phyloP scores from a whole-genome alignment of 2,113 vertebrate genomes.

The Rhea pennata region DNA sequence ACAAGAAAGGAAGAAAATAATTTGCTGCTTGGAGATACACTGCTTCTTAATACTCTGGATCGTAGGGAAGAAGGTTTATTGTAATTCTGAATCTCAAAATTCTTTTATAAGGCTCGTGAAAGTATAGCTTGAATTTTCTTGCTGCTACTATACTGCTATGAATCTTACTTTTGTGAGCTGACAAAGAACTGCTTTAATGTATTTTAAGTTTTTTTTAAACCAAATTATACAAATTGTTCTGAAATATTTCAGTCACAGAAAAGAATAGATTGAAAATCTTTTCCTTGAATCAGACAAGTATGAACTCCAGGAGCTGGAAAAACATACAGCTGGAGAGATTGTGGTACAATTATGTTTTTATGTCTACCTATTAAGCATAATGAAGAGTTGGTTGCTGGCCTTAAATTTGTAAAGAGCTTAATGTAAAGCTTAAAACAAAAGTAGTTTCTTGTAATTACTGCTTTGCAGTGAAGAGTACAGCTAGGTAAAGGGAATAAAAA shows the following conservation, averaged over 20 bases:
- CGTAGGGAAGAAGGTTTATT: not conserved
- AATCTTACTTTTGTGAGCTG: not conserved
- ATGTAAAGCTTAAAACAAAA: constrained; percentile 68
- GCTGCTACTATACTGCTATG: not conserved
- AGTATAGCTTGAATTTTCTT: not conserved
- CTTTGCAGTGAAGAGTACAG: constrained; percentile 22
- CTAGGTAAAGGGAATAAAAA: constrained; percentile 32
- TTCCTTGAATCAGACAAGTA: constrained; percentile 5
- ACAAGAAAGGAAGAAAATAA: not conserved
- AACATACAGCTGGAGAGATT: not conserved
- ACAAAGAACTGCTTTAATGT: not conserved
- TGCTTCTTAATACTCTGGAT: not conserved
- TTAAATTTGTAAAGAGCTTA: constrained; percentile 70
- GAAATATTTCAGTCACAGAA: not conserved
- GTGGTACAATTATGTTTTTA: constrained; percentile 67
- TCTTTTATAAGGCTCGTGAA: not conserved
- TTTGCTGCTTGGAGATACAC: not conserved
- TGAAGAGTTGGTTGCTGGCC: constrained; percentile 69
- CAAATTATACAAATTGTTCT: not conserved
- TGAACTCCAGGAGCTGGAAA: constrained; percentile 24
- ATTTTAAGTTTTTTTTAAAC: not conserved
- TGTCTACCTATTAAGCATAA: constrained; percentile 70
- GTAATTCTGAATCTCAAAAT: not conserved
- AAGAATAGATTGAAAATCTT: not conserved
- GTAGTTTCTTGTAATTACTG: constrained; percentile 66